These are phyloP conservation scores for Hafferia zeledoni DNA, from an alignment of 2,797 vertebrate genomes.

Conservation along the genomic window DNA sequence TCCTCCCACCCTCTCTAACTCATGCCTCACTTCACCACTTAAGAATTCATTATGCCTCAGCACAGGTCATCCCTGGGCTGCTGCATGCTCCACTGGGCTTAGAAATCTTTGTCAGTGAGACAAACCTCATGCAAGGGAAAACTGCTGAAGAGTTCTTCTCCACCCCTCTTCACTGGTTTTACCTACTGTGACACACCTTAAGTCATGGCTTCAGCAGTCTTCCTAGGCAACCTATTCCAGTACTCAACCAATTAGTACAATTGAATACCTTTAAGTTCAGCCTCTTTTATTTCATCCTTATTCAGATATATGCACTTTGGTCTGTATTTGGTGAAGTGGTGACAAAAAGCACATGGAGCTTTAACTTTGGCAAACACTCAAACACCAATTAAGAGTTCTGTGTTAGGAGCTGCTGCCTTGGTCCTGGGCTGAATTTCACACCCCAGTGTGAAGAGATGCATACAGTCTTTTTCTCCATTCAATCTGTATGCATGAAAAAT, in stretches of 20 bases:
- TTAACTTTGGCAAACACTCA: not conserved
- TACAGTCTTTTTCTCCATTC: not conserved
- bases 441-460: not conserved
- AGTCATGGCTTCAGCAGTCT: not conserved
- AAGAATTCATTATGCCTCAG: not conserved
- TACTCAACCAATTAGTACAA: not conserved
- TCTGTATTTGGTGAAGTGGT: not conserved
- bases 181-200: not conserved
- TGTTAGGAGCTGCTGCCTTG: not conserved
- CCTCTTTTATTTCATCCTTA: not conserved
- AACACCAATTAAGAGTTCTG: not conserved
- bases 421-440: not conserved
- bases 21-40: not conserved
- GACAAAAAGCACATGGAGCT: not conserved
- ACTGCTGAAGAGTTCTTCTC: not conserved
- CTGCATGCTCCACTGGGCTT: not conserved
- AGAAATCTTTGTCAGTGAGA: not conserved
- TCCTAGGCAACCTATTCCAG: not conserved
- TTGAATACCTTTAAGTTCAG: not conserved
- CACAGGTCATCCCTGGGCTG: not conserved
- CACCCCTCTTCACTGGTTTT: not conserved
- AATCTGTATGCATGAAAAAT: not conserved
- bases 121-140: not conserved
- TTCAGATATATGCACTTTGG: not conserved
- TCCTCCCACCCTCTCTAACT: not conserved